Evolutionary conservation across 2,888 invertebrate genomes (phyloP), one percentile per base, ranked within the genome.

Genomic region (Caradrina kadenii): DNA sequence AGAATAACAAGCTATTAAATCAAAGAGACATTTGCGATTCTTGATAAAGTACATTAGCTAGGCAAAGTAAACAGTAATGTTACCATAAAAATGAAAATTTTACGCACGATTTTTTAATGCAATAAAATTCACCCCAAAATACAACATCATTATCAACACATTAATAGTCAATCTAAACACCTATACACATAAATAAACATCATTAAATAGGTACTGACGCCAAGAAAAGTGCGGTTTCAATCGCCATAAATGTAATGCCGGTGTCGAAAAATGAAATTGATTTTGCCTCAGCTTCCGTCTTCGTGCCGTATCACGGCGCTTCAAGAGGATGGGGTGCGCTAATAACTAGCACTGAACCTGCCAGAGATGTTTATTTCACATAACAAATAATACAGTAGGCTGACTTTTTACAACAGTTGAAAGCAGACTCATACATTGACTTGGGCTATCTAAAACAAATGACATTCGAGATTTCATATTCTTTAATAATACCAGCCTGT

Each of bases 251-350:
- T 90, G 92, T 93, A 93, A 92, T 92, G 93, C 93, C 93, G 93
- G 94, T 93, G 94, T 94, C 93, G 93, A 95, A 95, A 95, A 95
- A 95, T 94, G 93, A 94, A 95, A 95, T 95, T 94, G 95, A 95
- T 95, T 95, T 94, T 90, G 87, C 91, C 89, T 91, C 88, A 89
- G 90, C 92, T 90, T 91, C 92, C 92, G 90, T 84, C 90, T 94
- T 91, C 95, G 95, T 96, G 95, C 95, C 95, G 93, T 96, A 96
- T 96, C 95, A 90, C 90, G 90, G 84, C 77, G 90, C 88, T 88
- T 93, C 90, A 90, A 96, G 96, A 94, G 94, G 93, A 85, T 89
- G 88, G 93, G 95, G 95, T 85, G 88, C 92, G 94, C 93, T 95
- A 94, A 94, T 95, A 95, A 95, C 95, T 93, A 93, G 93, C 92